Conservation (phyloP, 2,888 invertebrate genomes). For the Carcina quercana region DNA sequence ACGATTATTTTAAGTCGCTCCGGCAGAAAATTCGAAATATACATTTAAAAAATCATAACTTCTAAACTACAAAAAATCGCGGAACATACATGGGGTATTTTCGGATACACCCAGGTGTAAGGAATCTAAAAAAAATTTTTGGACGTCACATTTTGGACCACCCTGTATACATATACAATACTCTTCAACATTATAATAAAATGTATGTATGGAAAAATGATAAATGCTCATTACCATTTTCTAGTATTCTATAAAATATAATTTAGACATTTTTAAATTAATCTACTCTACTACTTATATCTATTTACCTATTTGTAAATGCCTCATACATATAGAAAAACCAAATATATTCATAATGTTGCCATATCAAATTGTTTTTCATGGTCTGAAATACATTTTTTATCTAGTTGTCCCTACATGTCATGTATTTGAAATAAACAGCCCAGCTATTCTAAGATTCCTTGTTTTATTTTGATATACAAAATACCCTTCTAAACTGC, state of each 20-base stretch:
- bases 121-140: too few species aligned
- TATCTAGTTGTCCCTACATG: slow-evolving; percentile 62
- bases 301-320: slow-evolving; percentile 26
- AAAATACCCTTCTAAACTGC: too few species aligned
- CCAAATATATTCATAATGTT: slow-evolving; percentile 52
- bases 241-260: slow-evolving; percentile 19
- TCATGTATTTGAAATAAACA: slow-evolving; percentile 60
- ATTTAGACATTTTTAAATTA: slow-evolving; percentile 39
- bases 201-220: not conserved
- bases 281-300: slow-evolving; percentile 30
- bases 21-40: too few species aligned
- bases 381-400: slow-evolving; percentile 59
- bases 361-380: slow-evolving; percentile 67
- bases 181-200: not conserved
- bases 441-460: slow-evolving; percentile 62
- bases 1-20: too few species aligned
- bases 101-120: too few species aligned
- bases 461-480: too few species aligned
- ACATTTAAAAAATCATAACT: too few species aligned
- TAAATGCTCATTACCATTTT: slow-evolving; percentile 13
- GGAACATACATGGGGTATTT: too few species aligned
- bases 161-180: too few species aligned
- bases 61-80: too few species aligned
- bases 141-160: too few species aligned
- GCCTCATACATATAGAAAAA: slow-evolving; percentile 29